These are phyloP conservation scores for Netelia fuscicornis DNA, from an alignment of 2,888 invertebrate species.

Conservation along the genomic window DNA sequence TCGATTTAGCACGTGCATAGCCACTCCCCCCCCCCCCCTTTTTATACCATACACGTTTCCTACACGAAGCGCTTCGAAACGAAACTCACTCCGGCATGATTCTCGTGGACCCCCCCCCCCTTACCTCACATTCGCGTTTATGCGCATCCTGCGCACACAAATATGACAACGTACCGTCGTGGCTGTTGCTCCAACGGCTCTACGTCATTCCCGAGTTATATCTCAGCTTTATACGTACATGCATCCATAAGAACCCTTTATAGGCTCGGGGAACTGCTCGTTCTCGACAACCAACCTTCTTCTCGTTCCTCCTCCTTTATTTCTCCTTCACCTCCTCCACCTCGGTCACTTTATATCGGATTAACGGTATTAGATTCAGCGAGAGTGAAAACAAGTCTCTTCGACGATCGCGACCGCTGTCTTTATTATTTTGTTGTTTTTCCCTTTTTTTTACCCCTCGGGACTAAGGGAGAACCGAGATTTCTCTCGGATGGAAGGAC, in stretches of 20 bases:
- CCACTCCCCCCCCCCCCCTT: neutral
- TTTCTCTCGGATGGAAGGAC: constrained; percentile 9
- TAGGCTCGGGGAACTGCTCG: neutral
- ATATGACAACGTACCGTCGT: constrained; percentile 60
- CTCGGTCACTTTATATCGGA: constrained; percentile 62
- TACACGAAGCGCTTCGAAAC: constrained; percentile 23
- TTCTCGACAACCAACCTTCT: neutral
- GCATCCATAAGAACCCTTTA: neutral
- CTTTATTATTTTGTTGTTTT: constrained; percentile 21
- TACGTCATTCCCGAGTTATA: constrained; percentile 47
- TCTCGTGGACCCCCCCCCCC: neutral
- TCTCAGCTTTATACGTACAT: constrained; percentile 8
- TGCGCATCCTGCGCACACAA: constrained; percentile 30
- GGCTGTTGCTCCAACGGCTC: constrained; percentile 40
- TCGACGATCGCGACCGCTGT: constrained; percentile 15
- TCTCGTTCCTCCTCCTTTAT: neutral
- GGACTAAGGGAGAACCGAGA: neutral
- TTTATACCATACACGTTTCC: constrained; percentile 29
- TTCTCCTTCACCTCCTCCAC: constrained; percentile 13
- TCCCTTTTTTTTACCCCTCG: neutral
- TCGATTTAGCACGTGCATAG: constrained; percentile 54
- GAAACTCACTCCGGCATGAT: constrained; percentile 13
- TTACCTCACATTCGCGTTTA: constrained; percentile 23
- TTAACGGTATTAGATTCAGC: constrained; percentile 71
- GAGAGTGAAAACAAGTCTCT: constrained; percentile 68